Evolutionary conservation across 2,888 invertebrate genomes (phyloP).

Genomic region (Meteorus cinctellus): DNA sequence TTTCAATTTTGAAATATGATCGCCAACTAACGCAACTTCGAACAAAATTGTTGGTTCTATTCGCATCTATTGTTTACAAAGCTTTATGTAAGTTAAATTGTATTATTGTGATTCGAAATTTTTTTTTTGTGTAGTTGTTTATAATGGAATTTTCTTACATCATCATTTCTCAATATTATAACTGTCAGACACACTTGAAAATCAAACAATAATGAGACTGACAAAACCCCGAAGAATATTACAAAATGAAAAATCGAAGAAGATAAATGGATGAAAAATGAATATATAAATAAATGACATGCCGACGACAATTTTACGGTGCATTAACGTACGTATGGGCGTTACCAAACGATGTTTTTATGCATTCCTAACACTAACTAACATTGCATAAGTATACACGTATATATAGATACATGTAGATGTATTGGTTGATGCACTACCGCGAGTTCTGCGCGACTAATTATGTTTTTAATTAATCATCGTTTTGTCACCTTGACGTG

Average conservation of each 20-base stretch:
- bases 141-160: too few species aligned
- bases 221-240: slow-evolving; percentile 48
- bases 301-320: slow-evolving; percentile 70
- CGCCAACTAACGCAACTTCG: too few species aligned
- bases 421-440: slow-evolving; percentile 38
- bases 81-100: too few species aligned
- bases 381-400: slow-evolving; percentile 33
- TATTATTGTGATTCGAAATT: too few species aligned
- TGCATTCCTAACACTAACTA: slow-evolving; percentile 32
- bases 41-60: too few species aligned
- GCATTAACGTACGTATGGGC: slow-evolving; percentile 65
- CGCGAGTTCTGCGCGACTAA: slow-evolving; percentile 60
- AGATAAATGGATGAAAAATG: background rate
- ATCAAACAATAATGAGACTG: slow-evolving; percentile 44
- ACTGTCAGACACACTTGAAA: slow-evolving; percentile 28
- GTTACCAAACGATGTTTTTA: slow-evolving; percentile 50
- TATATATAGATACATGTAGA: too few species aligned
- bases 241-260: slow-evolving; percentile 12
- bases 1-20: too few species aligned
- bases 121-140: too few species aligned
- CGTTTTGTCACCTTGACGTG: slow-evolving; percentile 63
- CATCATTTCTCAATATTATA: background rate
- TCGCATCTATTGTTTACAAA: too few species aligned
- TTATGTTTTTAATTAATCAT: slow-evolving; percentile 73
- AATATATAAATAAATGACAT: slow-evolving; percentile 48